A percentile compares a stretch with the other conserved stretches of the same genome.
Conservation (phyloP, 1,140 invertebrate genomes). For the Monochamus saltuarius region DNA sequence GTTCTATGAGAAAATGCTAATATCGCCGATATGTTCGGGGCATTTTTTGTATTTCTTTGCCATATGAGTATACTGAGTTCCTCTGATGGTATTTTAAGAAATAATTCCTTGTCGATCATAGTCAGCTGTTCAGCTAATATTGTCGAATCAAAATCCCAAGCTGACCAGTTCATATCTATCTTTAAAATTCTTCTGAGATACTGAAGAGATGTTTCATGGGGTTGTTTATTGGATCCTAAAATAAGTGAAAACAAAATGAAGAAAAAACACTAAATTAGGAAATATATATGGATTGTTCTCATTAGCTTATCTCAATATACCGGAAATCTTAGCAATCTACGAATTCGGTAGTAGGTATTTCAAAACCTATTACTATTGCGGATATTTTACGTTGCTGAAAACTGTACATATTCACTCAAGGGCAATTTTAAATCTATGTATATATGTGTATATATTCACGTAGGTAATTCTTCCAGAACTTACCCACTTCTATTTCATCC, state of each 20-base stretch:
- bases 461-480: too few species aligned
- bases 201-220: constrained; percentile 39
- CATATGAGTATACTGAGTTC: constrained; percentile 53
- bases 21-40: constrained; percentile 56
- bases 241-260: background rate
- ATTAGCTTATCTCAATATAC: too few species aligned
- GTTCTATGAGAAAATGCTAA: constrained; percentile 58
- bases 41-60: constrained; percentile 54
- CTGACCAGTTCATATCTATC: constrained; percentile 50
- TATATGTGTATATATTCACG: too few species aligned
- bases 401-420: too few species aligned
- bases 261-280: too few species aligned
- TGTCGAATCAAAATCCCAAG: constrained; percentile 58
- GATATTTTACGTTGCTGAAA: too few species aligned
- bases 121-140: constrained; percentile 57
- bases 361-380: too few species aligned
- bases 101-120: constrained; percentile 58
- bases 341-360: too few species aligned
- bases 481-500: constrained; percentile 5
- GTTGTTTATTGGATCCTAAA: constrained; percentile 8
- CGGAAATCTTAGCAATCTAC: too few species aligned
- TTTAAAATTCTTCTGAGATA: constrained; percentile 45
- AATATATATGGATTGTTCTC: too few species aligned
- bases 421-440: too few species aligned
- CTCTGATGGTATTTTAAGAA: constrained; percentile 51